Conservation (phyloP, 2,113 vertebrate genomes). For the Dicaeum eximium region DNA sequence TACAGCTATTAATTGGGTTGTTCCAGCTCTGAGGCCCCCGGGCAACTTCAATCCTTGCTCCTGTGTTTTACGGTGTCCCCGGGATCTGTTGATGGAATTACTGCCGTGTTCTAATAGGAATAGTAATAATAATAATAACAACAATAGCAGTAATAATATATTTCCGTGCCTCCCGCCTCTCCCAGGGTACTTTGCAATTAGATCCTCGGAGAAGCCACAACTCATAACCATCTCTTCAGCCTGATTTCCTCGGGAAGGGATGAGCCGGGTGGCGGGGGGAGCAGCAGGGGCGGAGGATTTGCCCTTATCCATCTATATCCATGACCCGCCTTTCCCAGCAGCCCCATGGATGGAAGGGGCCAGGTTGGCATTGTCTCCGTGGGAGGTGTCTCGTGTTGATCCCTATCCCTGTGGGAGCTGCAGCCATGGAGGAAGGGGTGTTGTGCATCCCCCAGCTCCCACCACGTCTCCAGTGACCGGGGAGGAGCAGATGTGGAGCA, state of each 20-base stretch:
- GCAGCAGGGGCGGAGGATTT: rapidly evolving
- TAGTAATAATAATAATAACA: neutral
- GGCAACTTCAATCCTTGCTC: neutral
- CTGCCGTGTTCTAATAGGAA: neutral
- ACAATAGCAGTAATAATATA: neutral
- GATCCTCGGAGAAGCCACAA: neutral
- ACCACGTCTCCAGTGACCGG: rapidly evolving
- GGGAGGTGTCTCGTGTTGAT: neutral
- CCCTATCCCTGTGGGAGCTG: neutral
- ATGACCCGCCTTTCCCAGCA: neutral
- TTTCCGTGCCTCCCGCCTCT: neutral
- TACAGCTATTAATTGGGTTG: slow-evolving; percentile 24
- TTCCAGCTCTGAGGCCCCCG: neutral
- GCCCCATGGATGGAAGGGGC: rapidly evolving
- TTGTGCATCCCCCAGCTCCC: neutral
- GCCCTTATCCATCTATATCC: neutral
- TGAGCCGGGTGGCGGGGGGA: neutral
- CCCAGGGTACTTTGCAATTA: neutral
- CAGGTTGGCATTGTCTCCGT: rapidly evolving
- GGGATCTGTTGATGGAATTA: slow-evolving; percentile 13
- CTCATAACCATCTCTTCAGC: neutral
- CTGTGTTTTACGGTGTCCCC: slow-evolving; percentile 28
- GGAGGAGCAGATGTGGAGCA: neutral
- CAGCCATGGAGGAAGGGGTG: neutral
- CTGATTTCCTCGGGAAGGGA: neutral